Evolutionary conservation across 2,888 invertebrate genomes (phyloP).

Genomic region (Scaptomyza tumidula): DNA sequence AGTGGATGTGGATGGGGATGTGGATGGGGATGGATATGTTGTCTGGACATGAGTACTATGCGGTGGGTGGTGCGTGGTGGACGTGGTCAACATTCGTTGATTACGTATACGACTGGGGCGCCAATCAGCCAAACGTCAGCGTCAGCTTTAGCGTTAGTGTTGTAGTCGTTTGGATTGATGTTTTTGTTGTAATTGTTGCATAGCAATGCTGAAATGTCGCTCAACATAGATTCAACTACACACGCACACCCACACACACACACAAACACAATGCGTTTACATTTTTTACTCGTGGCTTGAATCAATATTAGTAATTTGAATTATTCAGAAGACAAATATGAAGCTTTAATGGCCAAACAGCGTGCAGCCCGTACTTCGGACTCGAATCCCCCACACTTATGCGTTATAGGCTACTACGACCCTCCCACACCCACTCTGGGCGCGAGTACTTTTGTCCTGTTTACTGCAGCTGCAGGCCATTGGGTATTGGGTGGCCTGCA

Average conservation of each 20-base stretch:
- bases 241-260: slow-evolving; percentile 7
- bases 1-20: slow-evolving; percentile 19
- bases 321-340: slow-evolving; percentile 85
- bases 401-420: slow-evolving; percentile 19
- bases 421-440: background rate
- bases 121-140: slow-evolving; percentile 74
- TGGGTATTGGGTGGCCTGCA: slow-evolving; percentile 40
- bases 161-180: slow-evolving; percentile 45
- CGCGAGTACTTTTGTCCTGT: slow-evolving; percentile 30
- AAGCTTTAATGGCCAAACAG: slow-evolving; percentile 84
- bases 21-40: slow-evolving; percentile 21
- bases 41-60: slow-evolving; percentile 31
- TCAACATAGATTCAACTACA: slow-evolving; percentile 36
- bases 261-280: slow-evolving; percentile 58
- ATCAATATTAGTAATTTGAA: slow-evolving; percentile 85
- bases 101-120: slow-evolving; percentile 81
- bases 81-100: slow-evolving; percentile 82
- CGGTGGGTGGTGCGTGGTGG: slow-evolving; percentile 66
- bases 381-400: slow-evolving; percentile 36
- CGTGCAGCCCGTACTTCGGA: slow-evolving; percentile 57
- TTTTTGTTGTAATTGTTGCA: slow-evolving; percentile 56
- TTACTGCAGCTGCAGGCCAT: slow-evolving; percentile 53
- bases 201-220: slow-evolving; percentile 67
- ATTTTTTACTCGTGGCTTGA: slow-evolving; percentile 77
- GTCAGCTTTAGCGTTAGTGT: slow-evolving; percentile 54